Evolutionary conservation across 2,113 vertebrate species (phyloP).

Genomic region (Lutjanus erythropterus): DNA sequence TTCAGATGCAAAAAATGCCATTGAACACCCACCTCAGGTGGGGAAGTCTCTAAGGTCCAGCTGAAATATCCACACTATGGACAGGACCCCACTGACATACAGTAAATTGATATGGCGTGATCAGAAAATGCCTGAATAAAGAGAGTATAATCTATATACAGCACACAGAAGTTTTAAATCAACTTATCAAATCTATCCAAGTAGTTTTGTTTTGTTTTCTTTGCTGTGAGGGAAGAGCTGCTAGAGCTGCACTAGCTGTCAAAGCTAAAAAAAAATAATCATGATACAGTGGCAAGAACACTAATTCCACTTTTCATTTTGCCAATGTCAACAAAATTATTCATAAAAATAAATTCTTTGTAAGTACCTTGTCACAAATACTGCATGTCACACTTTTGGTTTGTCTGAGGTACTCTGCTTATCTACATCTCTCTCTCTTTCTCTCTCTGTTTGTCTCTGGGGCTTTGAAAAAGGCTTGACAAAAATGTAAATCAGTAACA

Average conservation of each 20-base stretch:
- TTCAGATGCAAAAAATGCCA: too few relatives aligned
- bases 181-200: neutral
- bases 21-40: too few relatives aligned
- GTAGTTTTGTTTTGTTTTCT: neutral
- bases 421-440: neutral
- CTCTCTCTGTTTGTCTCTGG: constrained; percentile 11
- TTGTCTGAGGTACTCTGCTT: neutral
- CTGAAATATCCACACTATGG: too few relatives aligned
- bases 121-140: too few relatives aligned
- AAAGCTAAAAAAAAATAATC: constrained; percentile 26
- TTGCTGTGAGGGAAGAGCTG: neutral
- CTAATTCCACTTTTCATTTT: neutral
- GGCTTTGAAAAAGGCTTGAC: constrained; percentile 45
- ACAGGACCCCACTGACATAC: too few relatives aligned
- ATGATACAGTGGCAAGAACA: neutral
- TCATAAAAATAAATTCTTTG: neutral
- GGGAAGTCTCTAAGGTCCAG: too few relatives aligned
- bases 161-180: neutral
- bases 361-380: neutral
- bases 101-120: too few relatives aligned
- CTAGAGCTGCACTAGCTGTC: neutral
- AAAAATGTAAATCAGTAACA: constrained; percentile 78
- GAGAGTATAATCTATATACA: neutral
- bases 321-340: neutral
- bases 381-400: constrained; percentile 13